Evolutionary conservation across 2,113 vertebrate genomes (phyloP).

Genomic region (Mus spicilegus): DNA sequence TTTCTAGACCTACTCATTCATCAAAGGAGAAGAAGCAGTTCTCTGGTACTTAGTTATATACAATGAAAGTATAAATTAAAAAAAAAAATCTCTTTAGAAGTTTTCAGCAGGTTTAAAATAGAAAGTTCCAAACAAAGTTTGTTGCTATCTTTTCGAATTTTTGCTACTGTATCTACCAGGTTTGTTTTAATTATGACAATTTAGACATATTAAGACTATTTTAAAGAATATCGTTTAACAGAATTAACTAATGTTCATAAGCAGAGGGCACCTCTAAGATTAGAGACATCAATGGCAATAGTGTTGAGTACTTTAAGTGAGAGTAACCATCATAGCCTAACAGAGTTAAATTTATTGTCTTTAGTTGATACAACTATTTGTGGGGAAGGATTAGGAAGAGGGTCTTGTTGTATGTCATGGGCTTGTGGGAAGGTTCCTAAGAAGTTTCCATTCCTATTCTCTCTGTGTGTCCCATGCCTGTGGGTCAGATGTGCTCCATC

Average conservation of each 20-base stretch:
- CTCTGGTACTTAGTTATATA: background rate
- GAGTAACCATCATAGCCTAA: too few relatives aligned
- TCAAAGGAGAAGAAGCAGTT: background rate
- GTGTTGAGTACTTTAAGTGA: background rate
- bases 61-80: background rate
- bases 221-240: background rate
- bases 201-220: background rate
- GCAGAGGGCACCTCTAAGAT: background rate
- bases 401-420: background rate
- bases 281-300: rapidly evolving
- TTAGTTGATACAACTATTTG: too few relatives aligned
- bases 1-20: background rate
- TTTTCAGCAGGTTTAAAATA: background rate
- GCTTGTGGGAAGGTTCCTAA: background rate
- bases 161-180: background rate
- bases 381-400: too few relatives aligned
- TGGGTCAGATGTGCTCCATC: background rate
- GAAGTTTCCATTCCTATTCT: background rate
- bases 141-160: background rate
- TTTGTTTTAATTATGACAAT: background rate
- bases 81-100: background rate
- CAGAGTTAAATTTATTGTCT: background rate
- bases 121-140: background rate
- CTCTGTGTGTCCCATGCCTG: background rate
- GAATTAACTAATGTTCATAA: background rate